These are phyloP conservation scores for Pithys albifrons DNA, from an alignment of 2,113 vertebrate species.

Conservation along the genomic window DNA sequence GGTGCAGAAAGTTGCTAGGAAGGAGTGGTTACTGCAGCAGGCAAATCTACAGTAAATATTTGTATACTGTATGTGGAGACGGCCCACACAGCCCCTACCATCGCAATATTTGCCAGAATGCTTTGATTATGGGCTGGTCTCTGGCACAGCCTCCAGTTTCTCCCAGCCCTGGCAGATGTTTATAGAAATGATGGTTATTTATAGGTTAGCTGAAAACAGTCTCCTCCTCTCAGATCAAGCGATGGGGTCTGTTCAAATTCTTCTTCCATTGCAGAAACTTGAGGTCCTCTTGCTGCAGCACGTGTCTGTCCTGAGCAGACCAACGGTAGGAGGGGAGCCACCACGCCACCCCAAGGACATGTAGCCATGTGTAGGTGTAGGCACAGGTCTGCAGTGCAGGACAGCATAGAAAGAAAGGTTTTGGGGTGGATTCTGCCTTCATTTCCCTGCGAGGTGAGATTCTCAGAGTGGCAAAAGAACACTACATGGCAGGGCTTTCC, in stretches of 20 bases:
- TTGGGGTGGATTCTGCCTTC: background rate
- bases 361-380: accelerated
- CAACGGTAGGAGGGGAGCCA: background rate
- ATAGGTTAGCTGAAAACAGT: background rate
- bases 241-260: background rate
- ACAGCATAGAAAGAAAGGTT: background rate
- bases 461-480: background rate
- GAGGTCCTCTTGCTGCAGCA: background rate
- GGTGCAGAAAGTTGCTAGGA: constrained; percentile 37
- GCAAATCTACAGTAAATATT: constrained; percentile 60
- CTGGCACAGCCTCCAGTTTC: constrained; percentile 42
- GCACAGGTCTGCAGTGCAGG: background rate
- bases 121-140: constrained; percentile 37
- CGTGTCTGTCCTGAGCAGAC: background rate
- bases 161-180: constrained; percentile 44
- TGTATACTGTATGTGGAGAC: constrained; percentile 40
- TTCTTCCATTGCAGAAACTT: background rate
- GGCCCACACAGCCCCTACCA: constrained; percentile 38
- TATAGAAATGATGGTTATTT: constrained; percentile 43
- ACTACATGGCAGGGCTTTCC: background rate
- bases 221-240: background rate
- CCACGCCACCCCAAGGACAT: background rate
- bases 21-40: background rate
- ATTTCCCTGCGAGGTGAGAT: background rate
- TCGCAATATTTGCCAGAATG: constrained; percentile 36